Percentiles rank a stretch among this genome's conserved stretches.
phyloP scores from a whole-genome alignment of 2,113 vertebrate species.

The Stegostoma tigrinum region DNA sequence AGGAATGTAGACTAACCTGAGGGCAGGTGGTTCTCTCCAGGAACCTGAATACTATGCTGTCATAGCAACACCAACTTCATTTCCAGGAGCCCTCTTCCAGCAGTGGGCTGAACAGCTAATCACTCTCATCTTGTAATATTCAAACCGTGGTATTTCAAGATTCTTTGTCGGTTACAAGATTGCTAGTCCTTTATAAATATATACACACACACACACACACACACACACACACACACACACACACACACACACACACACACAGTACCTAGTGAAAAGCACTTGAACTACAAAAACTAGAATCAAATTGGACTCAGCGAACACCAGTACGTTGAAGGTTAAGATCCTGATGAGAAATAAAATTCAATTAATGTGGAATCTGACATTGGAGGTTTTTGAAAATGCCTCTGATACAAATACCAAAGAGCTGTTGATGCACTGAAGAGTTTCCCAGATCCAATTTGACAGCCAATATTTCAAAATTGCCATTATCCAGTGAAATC shows the following conservation, averaged over 20 bases:
- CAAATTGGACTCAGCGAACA: background rate
- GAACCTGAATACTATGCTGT: background rate
- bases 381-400: background rate
- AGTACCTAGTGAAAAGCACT: conserved; percentile 12
- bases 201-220: too few species aligned
- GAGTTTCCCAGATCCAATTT: background rate
- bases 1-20: conserved; percentile 71
- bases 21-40: conserved; percentile 45
- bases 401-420: background rate
- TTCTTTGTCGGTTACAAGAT: background rate
- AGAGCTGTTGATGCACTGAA: background rate
- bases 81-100: background rate
- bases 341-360: background rate
- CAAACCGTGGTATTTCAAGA: background rate
- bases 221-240: too few species aligned
- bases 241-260: too few species aligned
- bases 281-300: background rate
- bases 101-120: too few species aligned
- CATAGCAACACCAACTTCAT: too few species aligned
- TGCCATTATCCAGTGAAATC: background rate
- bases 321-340: background rate
- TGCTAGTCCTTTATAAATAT: background rate
- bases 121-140: background rate
- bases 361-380: background rate
- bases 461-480: background rate